These are phyloP conservation scores for Oenanthe oenanthe DNA, from an alignment of 2,113 vertebrate species.

Conservation along the genomic window DNA sequence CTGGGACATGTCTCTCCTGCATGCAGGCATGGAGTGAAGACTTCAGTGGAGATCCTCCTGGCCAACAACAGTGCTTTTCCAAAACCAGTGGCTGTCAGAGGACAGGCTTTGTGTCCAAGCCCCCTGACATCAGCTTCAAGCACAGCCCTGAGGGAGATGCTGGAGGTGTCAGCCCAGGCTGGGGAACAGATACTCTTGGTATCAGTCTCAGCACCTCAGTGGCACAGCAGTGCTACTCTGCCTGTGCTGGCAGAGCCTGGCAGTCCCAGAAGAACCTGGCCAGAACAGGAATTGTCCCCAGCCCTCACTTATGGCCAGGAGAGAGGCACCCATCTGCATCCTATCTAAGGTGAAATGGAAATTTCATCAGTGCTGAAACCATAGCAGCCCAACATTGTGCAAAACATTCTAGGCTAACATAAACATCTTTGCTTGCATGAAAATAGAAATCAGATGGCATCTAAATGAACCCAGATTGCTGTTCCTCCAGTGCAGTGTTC, in stretches of 20 bases:
- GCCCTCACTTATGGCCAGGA: background rate
- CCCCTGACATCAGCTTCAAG: fast-evolving
- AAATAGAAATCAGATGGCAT: background rate
- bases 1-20: background rate
- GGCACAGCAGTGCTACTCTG: background rate
- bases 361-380: background rate
- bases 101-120: background rate
- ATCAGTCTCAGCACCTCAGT: fast-evolving
- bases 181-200: background rate
- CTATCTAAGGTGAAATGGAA: background rate
- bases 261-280: background rate
- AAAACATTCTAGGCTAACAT: background rate
- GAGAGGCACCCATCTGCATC: background rate
- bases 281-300: background rate
- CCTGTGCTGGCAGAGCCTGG: background rate
- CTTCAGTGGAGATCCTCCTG: background rate
- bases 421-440: background rate
- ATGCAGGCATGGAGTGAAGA: background rate
- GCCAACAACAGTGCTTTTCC: background rate
- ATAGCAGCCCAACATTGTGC: background rate
- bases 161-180: background rate
- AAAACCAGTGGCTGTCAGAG: background rate
- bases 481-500: background rate
- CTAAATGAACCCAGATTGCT: background rate
- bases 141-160: background rate